Evolutionary conservation across 1,140 invertebrate genomes (phyloP).

Genomic region (Andricus grossulariae): DNA sequence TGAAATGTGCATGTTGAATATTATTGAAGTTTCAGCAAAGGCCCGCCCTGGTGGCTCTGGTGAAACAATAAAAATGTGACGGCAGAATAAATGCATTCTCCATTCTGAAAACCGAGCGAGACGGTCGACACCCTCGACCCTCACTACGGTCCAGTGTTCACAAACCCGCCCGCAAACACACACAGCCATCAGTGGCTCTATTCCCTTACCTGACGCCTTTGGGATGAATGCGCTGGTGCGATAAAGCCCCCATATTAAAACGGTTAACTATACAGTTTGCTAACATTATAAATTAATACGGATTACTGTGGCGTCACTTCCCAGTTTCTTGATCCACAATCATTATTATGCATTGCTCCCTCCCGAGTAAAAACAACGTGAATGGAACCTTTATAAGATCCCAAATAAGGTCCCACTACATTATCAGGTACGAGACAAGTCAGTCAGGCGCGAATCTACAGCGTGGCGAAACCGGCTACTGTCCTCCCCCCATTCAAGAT

Average conservation of each 20-base stretch:
- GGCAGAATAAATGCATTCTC: conserved; percentile 57
- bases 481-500: too few relatives aligned
- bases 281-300: conserved; percentile 51
- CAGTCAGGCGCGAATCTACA: too few relatives aligned
- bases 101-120: conserved; percentile 49
- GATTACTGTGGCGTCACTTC: conserved; percentile 38
- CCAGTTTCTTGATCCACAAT: neutral
- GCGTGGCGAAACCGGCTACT: too few relatives aligned
- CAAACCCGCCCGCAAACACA: conserved; percentile 15
- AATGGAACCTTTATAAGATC: too few relatives aligned
- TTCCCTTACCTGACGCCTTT: conserved; percentile 6
- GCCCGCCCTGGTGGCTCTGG: conserved; percentile 26
- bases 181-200: conserved; percentile 23
- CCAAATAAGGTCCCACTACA: too few relatives aligned
- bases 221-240: conserved; percentile 49
- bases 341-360: too few relatives aligned
- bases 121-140: conserved; percentile 38
- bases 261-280: conserved; percentile 33
- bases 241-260: conserved; percentile 46
- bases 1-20: conserved; percentile 45
- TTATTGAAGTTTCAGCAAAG: conserved; percentile 63
- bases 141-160: conserved; percentile 9
- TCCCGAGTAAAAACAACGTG: too few relatives aligned
- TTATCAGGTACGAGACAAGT: too few relatives aligned
- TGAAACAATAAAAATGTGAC: conserved; percentile 57